Evolutionary conservation across 1,140 invertebrate species (phyloP), one percentile per base, ranked within the genome.

Genomic region (silkworm (Bombyx mori)): DNA sequence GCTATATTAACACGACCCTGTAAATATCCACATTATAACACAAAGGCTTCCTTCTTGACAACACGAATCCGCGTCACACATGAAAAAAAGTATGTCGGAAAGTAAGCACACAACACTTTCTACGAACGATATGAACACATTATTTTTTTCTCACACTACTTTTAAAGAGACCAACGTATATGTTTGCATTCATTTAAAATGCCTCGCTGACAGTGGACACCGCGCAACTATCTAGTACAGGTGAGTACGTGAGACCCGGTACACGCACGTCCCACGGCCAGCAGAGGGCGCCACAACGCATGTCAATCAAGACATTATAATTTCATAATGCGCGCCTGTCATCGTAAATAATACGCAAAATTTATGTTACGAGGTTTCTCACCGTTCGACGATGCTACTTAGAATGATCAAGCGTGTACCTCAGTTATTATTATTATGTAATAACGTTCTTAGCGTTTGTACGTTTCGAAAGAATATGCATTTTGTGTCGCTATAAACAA

Each of bases 291-390:
- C 61, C 52, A 56, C 48, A 56, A 65, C 61, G 83, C 75, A 86
- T 86, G 71, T 72, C 77, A 86, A 86, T 74, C 69, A 72, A 55
- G 48, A 52, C 69, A 84, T 86, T 86, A 86, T 84, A 82, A 84
- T 86, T 84, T 86, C 81, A 86, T 86, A 86, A 84, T 65, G 79
- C 82, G 75, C 73, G 72, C 75, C 66, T 82, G 83, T 84, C 83
- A 77, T 77, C 79, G 71, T 83, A 83, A 84, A 84, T 86, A 84
- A 86, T 86, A 86, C 79, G 83, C 83, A 82, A 86, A 86, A 86
- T 86, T 84, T 84, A 86, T 86, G 81, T 83, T 84, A 82, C 79
- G 78, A 82, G 76, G 81, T n/a, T 86, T 86, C 83, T 84, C 83
- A 86, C 81, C 81, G 80, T 79, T 78, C 76, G 63, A 71, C 69